phyloP scores from a whole-genome alignment of 1,140 invertebrate genomes.

The Drosophila azteca region DNA sequence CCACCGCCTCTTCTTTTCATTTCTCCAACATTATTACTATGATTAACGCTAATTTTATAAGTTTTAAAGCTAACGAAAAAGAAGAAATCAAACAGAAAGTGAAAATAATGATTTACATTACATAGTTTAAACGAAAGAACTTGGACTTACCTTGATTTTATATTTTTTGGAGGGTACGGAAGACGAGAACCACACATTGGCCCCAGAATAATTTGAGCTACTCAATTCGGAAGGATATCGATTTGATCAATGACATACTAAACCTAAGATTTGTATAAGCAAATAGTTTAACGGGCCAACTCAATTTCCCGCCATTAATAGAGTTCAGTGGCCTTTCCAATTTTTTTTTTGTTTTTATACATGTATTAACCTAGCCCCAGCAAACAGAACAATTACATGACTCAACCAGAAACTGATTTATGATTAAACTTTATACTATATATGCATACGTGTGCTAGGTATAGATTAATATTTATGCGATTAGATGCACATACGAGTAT shows the following conservation, averaged over 20 bases:
- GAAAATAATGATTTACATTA: constrained; percentile 39
- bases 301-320: constrained; percentile 42
- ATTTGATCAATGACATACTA: constrained; percentile 7
- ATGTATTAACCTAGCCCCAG: neutral
- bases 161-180: constrained; percentile 15
- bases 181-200: neutral
- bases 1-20: constrained; percentile 49
- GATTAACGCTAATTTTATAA: constrained; percentile 58
- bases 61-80: constrained; percentile 45
- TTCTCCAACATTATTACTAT: constrained; percentile 57
- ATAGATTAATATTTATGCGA: constrained; percentile 69
- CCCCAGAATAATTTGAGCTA: constrained; percentile 7
- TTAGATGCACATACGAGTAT: constrained; percentile 28
- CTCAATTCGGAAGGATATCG: constrained; percentile 4
- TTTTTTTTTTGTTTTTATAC: constrained; percentile 27
- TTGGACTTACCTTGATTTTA: constrained; percentile 2
- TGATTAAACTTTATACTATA: constrained; percentile 42
- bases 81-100: constrained; percentile 20
- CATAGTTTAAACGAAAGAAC: constrained; percentile 20
- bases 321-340: constrained; percentile 44
- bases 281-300: constrained; percentile 11
- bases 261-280: constrained; percentile 19
- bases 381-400: constrained; percentile 14
- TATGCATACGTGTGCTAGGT: constrained; percentile 60
- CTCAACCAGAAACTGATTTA: constrained; percentile 60